Percentiles rank a stretch among this genome's conserved stretches.
Evolutionary conservation across 2,113 vertebrate genomes (phyloP).

Genomic region (Rhinolophus sinicus): DNA sequence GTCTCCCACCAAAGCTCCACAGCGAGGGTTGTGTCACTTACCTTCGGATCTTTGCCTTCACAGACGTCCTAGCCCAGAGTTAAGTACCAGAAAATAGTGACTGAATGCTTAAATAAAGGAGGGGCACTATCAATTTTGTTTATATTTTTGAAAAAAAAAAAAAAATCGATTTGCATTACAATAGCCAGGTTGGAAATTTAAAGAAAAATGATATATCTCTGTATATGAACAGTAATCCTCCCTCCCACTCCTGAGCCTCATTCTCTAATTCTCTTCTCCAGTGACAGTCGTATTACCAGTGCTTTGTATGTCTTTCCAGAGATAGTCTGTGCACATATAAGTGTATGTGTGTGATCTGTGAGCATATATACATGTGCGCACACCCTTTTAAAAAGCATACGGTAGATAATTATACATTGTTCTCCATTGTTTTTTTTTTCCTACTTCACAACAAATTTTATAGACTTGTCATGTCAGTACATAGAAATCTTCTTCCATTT

Average conservation of each 20-base stretch:
- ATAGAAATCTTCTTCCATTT: not conserved
- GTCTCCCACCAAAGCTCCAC: not conserved
- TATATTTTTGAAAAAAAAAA: constrained; percentile 25
- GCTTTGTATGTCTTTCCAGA: not conserved
- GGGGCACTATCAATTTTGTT: not conserved
- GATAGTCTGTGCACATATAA: too few species aligned
- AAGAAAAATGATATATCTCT: not conserved
- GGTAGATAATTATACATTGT: not conserved
- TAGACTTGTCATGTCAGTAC: not conserved
- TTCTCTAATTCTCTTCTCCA: not conserved
- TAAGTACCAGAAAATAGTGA: not conserved
- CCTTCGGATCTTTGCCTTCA: not conserved
- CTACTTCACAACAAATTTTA: not conserved
- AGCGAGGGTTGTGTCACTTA: too few species aligned
- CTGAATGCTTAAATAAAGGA: not conserved
- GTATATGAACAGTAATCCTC: not conserved
- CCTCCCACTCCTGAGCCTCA: not conserved
- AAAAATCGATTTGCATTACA: not conserved
- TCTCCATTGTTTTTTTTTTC: not conserved
- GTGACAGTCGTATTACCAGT: not conserved
- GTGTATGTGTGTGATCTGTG: not conserved
- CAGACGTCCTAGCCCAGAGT: not conserved
- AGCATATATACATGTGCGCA: not conserved
- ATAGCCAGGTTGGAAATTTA: not conserved
- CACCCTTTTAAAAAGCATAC: not conserved